phyloP scores from a whole-genome alignment of 2,888 invertebrate genomes.

The Myopa tessellatipennis region DNA sequence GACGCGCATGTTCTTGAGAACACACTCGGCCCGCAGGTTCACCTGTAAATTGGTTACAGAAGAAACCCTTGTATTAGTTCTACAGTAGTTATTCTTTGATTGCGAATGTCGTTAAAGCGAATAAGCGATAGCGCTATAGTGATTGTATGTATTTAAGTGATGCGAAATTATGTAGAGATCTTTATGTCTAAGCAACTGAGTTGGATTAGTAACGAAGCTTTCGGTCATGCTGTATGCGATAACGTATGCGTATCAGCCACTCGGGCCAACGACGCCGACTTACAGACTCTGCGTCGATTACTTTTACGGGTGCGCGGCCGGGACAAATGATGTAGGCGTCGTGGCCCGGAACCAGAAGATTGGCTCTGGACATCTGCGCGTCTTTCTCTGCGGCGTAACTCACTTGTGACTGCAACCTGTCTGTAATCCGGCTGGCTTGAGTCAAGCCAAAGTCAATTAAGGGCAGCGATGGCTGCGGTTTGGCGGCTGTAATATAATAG shows the following conservation, averaged over 20 bases:
- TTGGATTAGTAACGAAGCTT: not conserved
- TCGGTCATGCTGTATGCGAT: slow-evolving; percentile 44
- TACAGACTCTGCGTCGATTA: slow-evolving; percentile 64
- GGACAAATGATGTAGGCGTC: slow-evolving; percentile 66
- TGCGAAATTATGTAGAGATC: not conserved
- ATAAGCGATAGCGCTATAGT: not conserved
- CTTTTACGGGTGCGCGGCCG: slow-evolving; percentile 61
- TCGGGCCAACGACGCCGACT: slow-evolving; percentile 56
- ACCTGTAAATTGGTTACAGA: slow-evolving; percentile 52
- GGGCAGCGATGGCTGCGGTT: not conserved
- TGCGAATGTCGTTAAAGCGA: not conserved
- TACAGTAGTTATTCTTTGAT: not conserved
- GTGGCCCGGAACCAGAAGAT: slow-evolving; percentile 53
- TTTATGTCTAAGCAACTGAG: not conserved
- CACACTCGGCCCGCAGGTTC: slow-evolving; percentile 63
- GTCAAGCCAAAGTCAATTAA: not conserved
- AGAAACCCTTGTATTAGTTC: not conserved
- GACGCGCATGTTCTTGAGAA: slow-evolving; percentile 62
- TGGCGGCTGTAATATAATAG: no score
- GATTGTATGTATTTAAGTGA: not conserved
- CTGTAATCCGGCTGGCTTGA: not conserved
- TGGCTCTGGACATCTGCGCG: slow-evolving; percentile 42
- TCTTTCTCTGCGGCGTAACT: slow-evolving; percentile 11
- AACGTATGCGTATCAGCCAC: slow-evolving; percentile 50
- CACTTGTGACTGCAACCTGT: slow-evolving; percentile 5